These are phyloP conservation scores for Tiliacea citrago DNA, from an alignment of 2,888 invertebrate species.

Conservation along the genomic window DNA sequence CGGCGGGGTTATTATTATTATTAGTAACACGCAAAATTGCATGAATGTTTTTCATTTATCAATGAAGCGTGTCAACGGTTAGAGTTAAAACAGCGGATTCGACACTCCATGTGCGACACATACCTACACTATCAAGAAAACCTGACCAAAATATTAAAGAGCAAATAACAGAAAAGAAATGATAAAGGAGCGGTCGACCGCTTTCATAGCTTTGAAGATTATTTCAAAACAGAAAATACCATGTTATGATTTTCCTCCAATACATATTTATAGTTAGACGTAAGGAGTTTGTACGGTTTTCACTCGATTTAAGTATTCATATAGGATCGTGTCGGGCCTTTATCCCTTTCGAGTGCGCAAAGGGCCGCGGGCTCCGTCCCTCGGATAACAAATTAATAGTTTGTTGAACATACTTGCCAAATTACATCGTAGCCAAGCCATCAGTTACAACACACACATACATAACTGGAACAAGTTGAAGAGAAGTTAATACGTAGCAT, in stretches of 20 bases:
- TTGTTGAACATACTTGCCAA: slow-evolving; percentile 23
- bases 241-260: neutral
- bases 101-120: too few species aligned
- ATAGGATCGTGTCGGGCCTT: neutral
- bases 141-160: slow-evolving; percentile 5
- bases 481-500: neutral
- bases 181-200: slow-evolving; percentile 6
- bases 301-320: slow-evolving; percentile 23
- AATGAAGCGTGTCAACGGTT: too few species aligned
- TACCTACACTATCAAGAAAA: neutral
- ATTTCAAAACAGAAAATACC: slow-evolving; percentile 17
- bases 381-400: slow-evolving; percentile 18
- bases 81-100: too few species aligned
- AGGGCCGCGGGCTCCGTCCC: neutral
- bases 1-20: too few species aligned
- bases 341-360: slow-evolving; percentile 16
- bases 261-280: neutral
- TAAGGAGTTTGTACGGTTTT: neutral
- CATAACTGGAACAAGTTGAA: neutral
- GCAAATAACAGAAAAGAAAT: slow-evolving; percentile 16
- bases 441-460: neutral
- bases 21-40: too few species aligned
- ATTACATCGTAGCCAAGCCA: slow-evolving; percentile 14
- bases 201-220: slow-evolving; percentile 11
- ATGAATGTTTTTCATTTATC: too few species aligned